These are phyloP conservation scores for Agapostemon virescens DNA, from an alignment of 2,888 invertebrate species.

Conservation along the genomic window DNA sequence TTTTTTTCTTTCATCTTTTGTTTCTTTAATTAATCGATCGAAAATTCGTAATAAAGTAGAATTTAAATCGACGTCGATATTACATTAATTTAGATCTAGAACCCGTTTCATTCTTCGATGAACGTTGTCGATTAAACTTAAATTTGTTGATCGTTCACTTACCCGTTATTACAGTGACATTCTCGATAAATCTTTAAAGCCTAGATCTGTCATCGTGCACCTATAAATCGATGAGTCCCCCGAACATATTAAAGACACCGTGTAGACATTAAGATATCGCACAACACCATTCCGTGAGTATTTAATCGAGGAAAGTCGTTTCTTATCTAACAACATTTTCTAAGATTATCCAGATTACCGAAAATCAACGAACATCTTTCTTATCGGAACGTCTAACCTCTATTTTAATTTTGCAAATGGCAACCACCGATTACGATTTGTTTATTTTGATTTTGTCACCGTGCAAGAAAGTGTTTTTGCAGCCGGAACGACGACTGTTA, in stretches of 20 bases:
- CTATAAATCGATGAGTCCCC: slow-evolving; percentile 34
- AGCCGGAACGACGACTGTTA: slow-evolving; percentile 12
- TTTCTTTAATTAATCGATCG: slow-evolving; percentile 14
- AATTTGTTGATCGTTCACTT: slow-evolving; percentile 5
- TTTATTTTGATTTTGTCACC: neutral
- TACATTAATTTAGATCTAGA: slow-evolving; percentile 5
- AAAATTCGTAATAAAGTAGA: slow-evolving; percentile 33
- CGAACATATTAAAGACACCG: slow-evolving; percentile 32
- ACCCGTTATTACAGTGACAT: slow-evolving; percentile 9
- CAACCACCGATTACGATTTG: neutral
- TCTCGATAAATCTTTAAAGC: slow-evolving; percentile 27
- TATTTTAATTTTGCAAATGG: neutral
- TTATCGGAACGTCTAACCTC: neutral
- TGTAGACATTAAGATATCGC: slow-evolving; percentile 15
- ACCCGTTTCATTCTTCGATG: neutral
- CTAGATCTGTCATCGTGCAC: slow-evolving; percentile 25
- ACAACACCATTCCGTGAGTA: slow-evolving; percentile 6
- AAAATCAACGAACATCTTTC: slow-evolving; percentile 17
- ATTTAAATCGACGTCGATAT: slow-evolving; percentile 8
- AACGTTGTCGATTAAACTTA: slow-evolving; percentile 15
- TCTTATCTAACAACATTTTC: neutral
- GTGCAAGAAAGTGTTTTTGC: slow-evolving; percentile 39
- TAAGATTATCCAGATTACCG: neutral
- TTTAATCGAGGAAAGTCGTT: neutral
- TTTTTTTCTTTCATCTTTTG: no score